Evolutionary conservation across 2,797 vertebrate species (phyloP), one percentile per base, ranked within the genome.

Genomic region (Gadopsis marmoratus): DNA sequence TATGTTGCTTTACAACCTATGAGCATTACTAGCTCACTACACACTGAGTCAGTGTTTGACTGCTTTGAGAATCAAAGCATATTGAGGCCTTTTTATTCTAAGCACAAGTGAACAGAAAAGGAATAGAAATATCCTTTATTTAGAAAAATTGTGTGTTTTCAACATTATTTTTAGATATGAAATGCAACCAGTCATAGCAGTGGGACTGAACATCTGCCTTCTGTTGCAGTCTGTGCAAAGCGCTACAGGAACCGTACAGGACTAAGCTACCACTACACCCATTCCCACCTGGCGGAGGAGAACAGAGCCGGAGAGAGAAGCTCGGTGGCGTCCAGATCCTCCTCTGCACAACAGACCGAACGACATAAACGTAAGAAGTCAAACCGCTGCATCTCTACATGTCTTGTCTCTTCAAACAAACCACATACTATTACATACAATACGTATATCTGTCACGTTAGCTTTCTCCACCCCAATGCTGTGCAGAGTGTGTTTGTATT

Each of bases 211-310:
- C 53, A 29, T 68, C 14, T 63, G 41, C 8, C 13, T 23, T 78
- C 29, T 82, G 59, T 86, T 86, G 41, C 81, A 99, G 98, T 98
- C 84, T 99, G 97, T 81, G 96, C 97, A 81, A 99, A 98, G 93
- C 97, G 97, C 87, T 99, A 99, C 93, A 98, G 97, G 94, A 99
- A 99, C 94, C 96, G 97, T 56, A 97, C 98, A 1, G 98, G 98
- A 66, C 95, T 99, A 85, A 99, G 98, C 91, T 99, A 99, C 92
- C 98, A 99, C 94, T 99, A 99, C 51, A 96, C 97, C 84, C 97
- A 99, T 92, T 97, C 97, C 85, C 98, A 99, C 86, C 95, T 98
- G 7, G 96, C 97, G 66, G 97, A 97, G 0, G 97, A 97, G 92
- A 96, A 97, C 81, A 95, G 96, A n/a, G 95, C 96, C 6, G 96